These are phyloP conservation scores for Anomalospiza imberbis DNA, from an alignment of 2,797 vertebrate species.

Conservation along the genomic window DNA sequence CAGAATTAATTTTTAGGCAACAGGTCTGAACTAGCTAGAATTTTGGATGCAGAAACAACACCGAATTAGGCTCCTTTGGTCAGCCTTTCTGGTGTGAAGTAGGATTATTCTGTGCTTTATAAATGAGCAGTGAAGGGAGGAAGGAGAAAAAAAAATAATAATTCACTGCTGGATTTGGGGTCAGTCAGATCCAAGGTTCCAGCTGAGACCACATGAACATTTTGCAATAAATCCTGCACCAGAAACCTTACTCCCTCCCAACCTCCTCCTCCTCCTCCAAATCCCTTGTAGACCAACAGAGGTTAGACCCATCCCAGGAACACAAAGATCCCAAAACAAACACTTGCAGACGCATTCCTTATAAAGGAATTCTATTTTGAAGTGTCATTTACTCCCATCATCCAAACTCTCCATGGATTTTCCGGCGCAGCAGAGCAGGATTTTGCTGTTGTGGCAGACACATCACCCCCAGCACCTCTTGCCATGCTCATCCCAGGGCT, in stretches of 20 bases:
- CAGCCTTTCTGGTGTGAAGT: neutral
- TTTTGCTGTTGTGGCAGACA: neutral
- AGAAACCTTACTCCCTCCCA: neutral
- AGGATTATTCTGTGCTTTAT: neutral
- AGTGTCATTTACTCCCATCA: neutral
- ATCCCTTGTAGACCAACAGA: neutral
- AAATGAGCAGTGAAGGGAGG: neutral
- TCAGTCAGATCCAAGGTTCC: neutral
- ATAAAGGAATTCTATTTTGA: accelerated
- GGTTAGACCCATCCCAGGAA: neutral
- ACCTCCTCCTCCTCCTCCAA: neutral
- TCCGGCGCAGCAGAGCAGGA: neutral
- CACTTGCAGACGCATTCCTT: neutral
- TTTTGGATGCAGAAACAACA: neutral
- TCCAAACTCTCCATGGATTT: neutral
- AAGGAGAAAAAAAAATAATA: neutral
- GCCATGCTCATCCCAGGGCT: neutral
- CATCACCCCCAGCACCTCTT: neutral
- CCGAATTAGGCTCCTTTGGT: too few species aligned
- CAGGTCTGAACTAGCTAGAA: neutral
- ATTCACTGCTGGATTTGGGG: neutral
- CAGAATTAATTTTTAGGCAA: neutral
- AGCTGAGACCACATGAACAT: neutral
- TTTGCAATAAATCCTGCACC: neutral
- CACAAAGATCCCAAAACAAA: neutral